These are phyloP conservation scores for Numida meleagris DNA, from an alignment of 2,113 vertebrate genomes.

Conservation along the genomic window DNA sequence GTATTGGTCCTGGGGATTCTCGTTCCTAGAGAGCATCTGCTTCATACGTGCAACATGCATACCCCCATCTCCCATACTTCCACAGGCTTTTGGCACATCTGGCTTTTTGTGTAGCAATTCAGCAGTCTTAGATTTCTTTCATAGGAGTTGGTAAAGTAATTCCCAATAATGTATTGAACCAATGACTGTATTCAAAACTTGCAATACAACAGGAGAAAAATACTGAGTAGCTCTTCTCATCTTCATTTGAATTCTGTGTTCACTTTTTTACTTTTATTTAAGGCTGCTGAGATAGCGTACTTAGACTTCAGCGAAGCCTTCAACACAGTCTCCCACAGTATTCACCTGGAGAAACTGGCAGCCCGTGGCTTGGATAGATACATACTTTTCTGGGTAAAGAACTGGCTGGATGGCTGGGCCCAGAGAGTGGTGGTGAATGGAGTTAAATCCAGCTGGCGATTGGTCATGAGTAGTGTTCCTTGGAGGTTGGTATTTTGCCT, in stretches of 20 bases:
- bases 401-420: too few relatives aligned
- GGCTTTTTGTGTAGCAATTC: background rate
- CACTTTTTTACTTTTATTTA: too few relatives aligned
- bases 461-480: too few relatives aligned
- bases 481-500: too few relatives aligned
- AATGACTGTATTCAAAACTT: background rate
- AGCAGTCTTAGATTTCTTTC: background rate
- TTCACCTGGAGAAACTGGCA: too few relatives aligned
- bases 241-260: background rate
- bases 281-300: too few relatives aligned
- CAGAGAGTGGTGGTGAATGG: too few relatives aligned
- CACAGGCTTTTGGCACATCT: background rate
- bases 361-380: too few relatives aligned
- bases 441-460: too few relatives aligned
- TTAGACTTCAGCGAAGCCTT: too few relatives aligned
- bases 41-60: accelerated
- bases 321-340: too few relatives aligned
- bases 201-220: background rate
- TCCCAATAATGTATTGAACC: background rate
- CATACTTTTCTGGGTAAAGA: too few relatives aligned
- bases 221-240: background rate
- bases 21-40: background rate
- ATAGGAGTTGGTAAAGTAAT: background rate
- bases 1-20: background rate
- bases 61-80: background rate